Evolutionary conservation across 2,888 invertebrate species (phyloP).

Genomic region (Scaptomyza parva): DNA sequence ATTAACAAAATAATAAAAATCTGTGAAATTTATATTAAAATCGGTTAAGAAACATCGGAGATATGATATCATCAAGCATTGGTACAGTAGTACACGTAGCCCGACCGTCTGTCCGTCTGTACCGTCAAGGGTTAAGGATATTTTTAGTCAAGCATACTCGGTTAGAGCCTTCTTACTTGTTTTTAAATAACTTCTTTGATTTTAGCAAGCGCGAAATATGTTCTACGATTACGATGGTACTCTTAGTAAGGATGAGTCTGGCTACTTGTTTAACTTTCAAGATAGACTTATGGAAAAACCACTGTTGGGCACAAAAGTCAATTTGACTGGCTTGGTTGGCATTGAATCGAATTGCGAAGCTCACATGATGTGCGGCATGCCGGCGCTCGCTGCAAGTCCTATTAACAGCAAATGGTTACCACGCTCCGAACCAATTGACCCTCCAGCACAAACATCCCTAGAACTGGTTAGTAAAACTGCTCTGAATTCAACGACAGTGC

Average conservation of each 20-base stretch:
- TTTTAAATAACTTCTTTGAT: not conserved
- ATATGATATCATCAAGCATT: too few relatives aligned
- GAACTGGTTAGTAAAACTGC: conserved; percentile 46
- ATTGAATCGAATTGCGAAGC: conserved; percentile 63
- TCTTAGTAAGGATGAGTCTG: conserved; percentile 83
- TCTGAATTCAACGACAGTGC: conserved; percentile 35
- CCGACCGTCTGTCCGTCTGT: too few relatives aligned
- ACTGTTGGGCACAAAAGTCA: conserved; percentile 45
- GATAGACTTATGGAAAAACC: conserved; percentile 77
- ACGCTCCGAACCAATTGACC: conserved; percentile 41
- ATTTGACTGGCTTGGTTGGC: conserved; percentile 57
- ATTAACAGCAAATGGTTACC: conserved; percentile 68
- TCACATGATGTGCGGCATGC: conserved; percentile 78
- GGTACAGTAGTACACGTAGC: too few relatives aligned
- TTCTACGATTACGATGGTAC: conserved; percentile 82
- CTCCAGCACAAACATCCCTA: conserved; percentile 57
- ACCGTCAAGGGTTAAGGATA: too few relatives aligned
- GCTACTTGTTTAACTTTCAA: conserved; percentile 85
- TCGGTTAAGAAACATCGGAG: too few relatives aligned
- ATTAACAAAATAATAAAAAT: too few relatives aligned
- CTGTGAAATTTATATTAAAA: too few relatives aligned
- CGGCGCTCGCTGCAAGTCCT: conserved; percentile 51
- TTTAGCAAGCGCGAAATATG: conserved; percentile 85
- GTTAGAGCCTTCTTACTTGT: too few relatives aligned
- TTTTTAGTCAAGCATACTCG: too few relatives aligned